A percentile compares a stretch with the other conserved stretches of the same genome.
Conservation (phyloP, 1,140 invertebrate species). For the Heliothis virescens region DNA sequence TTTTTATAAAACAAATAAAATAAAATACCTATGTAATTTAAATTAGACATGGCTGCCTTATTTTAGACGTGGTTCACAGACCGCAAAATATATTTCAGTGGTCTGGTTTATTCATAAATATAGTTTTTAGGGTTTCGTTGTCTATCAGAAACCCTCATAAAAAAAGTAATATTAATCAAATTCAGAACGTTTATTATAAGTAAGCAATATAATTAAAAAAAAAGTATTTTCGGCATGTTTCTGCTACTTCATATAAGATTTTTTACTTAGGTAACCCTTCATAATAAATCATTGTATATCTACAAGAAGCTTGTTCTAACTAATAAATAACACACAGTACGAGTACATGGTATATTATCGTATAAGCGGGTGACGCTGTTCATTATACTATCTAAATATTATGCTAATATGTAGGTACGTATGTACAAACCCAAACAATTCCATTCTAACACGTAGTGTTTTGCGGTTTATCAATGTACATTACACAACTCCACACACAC, state of each 20-base stretch:
- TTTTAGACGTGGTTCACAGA: too few relatives aligned
- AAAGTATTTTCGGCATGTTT: too few relatives aligned
- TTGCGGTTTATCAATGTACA: constrained; percentile 58
- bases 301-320: constrained; percentile 4
- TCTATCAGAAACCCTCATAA: too few relatives aligned
- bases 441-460: constrained; percentile 55
- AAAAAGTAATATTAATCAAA: too few relatives aligned
- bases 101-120: too few relatives aligned
- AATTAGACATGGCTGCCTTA: too few relatives aligned
- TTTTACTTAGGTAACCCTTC: neutral
- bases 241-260: neutral
- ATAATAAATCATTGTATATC: constrained; percentile 12
- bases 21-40: too few relatives aligned
- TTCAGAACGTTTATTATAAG: too few relatives aligned
- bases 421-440: constrained; percentile 57
- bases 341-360: constrained; percentile 41
- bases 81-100: too few relatives aligned
- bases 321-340: neutral
- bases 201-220: too few relatives aligned
- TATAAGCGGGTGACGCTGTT: constrained; percentile 43
- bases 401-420: constrained; percentile 36
- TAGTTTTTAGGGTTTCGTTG: too few relatives aligned
- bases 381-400: constrained; percentile 53
- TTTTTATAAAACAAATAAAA: too few relatives aligned
- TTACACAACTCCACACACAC: constrained; percentile 42